Conservation (phyloP, 2,888 invertebrate species). For the Nephrotoma guestfalica region DNA sequence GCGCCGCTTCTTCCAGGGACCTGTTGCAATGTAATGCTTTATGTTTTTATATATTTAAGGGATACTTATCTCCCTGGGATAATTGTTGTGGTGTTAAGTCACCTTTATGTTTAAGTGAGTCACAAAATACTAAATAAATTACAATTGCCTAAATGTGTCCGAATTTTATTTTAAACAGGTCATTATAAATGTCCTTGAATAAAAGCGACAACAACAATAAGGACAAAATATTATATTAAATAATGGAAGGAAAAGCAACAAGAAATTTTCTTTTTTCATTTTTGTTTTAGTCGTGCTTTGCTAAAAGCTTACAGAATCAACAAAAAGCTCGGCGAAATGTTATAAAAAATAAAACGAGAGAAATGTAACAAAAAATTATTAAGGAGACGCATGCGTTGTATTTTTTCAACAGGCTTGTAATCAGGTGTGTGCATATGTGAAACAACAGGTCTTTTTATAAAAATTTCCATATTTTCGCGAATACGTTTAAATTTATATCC, state of each 20-base stretch:
- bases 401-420: not conserved
- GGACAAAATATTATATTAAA: not conserved
- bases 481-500: not conserved
- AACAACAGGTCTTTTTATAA: not conserved
- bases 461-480: not conserved
- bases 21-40: conserved; percentile 6
- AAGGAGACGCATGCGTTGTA: not conserved
- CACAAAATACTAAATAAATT: not conserved
- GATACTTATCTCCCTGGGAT: not conserved
- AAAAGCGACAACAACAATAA: not conserved
- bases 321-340: not conserved
- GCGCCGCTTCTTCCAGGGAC: conserved; percentile 7
- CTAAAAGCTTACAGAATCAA: not conserved
- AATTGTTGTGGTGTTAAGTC: not conserved
- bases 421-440: not conserved
- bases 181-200: not conserved
- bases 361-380: not conserved
- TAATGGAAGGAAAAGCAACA: not conserved
- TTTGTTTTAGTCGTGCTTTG: not conserved
- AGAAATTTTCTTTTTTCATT: not conserved
- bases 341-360: not conserved
- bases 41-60: not conserved
- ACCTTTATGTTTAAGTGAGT: not conserved
- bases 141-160: not conserved
- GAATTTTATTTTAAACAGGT: not conserved